Conservation (phyloP, 30 jellyfish, hydroid and myxozoan genomes). For the Clytia hemisphaerica region DNA sequence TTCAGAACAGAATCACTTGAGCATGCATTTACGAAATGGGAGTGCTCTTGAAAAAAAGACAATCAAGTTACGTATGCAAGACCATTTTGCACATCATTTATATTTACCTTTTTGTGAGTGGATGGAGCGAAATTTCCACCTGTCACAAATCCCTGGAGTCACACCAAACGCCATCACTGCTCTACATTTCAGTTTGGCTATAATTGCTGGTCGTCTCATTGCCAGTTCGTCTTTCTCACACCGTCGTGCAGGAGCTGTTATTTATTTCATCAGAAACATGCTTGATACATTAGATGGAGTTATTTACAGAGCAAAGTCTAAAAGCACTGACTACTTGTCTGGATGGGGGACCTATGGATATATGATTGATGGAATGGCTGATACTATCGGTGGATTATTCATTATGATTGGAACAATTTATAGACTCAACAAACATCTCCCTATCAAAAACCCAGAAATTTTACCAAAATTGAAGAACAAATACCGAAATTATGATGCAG, state of each 20-base stretch:
- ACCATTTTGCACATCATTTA: conserved; percentile 73
- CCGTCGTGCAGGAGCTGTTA: conserved; percentile 56
- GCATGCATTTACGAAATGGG: conserved; percentile 5
- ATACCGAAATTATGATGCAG: conserved; percentile 47
- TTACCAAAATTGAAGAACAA: conserved; percentile 2
- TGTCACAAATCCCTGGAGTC: conserved; percentile 71
- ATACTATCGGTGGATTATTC: conserved; percentile 58
- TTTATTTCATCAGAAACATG: conserved; percentile 58
- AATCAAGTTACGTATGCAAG: conserved; percentile 86
- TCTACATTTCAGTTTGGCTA: conserved; percentile 63
- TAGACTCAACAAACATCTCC: conserved; percentile 55
- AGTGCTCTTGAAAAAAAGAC: conserved; percentile 22
- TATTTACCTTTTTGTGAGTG: conserved; percentile 85
- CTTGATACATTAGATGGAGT: conserved; percentile 85
- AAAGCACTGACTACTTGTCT: conserved; percentile 35
- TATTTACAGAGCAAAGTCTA: conserved; percentile 70
- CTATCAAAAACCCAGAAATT: conserved; percentile 30
- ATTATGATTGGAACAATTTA: conserved; percentile 47
- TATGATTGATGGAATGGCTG: conserved; percentile 84
- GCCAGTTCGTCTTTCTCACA: conserved; percentile 35
- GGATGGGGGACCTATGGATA: conserved; percentile 89
- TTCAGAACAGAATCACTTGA: conserved; percentile 19
- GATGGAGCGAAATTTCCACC: conserved; percentile 50
- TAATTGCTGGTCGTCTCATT: conserved; percentile 58
- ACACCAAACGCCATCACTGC: conserved; percentile 72